phyloP scores from a whole-genome alignment of 2,888 invertebrate genomes.

The Thereva nobilitata region DNA sequence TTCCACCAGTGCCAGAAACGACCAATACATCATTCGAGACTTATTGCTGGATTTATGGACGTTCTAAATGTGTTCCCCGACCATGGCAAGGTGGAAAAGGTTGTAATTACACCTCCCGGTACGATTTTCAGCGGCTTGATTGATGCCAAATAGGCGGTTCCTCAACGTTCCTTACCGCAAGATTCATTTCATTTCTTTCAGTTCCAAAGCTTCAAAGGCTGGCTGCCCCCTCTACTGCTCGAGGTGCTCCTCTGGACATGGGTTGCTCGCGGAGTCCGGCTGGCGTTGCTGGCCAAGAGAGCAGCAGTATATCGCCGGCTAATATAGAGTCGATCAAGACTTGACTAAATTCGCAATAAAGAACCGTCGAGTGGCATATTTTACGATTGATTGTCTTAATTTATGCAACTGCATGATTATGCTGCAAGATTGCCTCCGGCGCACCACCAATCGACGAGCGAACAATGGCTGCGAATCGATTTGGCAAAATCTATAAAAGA shows the following conservation, averaged over 20 bases:
- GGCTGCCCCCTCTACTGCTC: background rate
- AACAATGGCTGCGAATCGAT: slow-evolving; percentile 21
- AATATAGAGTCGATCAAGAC: slow-evolving; percentile 16
- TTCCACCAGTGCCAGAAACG: slow-evolving; percentile 32
- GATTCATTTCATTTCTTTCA: slow-evolving; percentile 36
- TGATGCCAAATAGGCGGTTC: slow-evolving; percentile 35
- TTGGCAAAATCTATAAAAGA: slow-evolving; percentile 6
- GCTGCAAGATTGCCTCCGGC: slow-evolving; percentile 26
- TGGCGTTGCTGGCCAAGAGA: background rate
- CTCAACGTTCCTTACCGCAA: slow-evolving; percentile 32
- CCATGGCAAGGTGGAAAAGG: slow-evolving; percentile 33
- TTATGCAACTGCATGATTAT: slow-evolving; percentile 34
- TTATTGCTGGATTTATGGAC: slow-evolving; percentile 36
- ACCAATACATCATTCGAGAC: slow-evolving; percentile 36
- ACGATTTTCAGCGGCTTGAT: slow-evolving; percentile 30
- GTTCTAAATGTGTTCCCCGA: slow-evolving; percentile 26
- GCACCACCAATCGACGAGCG: slow-evolving; percentile 30
- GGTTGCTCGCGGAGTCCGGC: background rate
- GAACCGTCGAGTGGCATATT: slow-evolving; percentile 3
- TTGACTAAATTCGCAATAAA: slow-evolving; percentile 5
- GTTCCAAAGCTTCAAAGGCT: slow-evolving; percentile 20
- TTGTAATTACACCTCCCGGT: slow-evolving; percentile 35
- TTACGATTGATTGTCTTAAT: slow-evolving; percentile 33
- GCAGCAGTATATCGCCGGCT: background rate
- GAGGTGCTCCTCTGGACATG: no score